Evolutionary conservation across 2,797 vertebrate genomes (phyloP), one percentile per base, ranked within the genome.

Genomic region (Siniperca undulata): DNA sequence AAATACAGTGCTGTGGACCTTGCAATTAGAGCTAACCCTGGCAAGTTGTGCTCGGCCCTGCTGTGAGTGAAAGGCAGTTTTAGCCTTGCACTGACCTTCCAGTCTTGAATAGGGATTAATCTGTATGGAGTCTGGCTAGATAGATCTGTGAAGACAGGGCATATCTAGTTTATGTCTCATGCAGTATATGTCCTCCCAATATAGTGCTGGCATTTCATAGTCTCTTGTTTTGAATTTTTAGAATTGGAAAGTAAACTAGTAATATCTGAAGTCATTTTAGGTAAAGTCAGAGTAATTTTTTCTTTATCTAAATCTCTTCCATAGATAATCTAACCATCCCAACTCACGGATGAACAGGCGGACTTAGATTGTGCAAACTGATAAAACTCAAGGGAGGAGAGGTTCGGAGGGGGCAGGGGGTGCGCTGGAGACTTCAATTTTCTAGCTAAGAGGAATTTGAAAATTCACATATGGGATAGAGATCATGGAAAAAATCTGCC

Each of bases 391-490:
- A 73, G 84, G 85, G 85, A 88, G 80, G 73, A 91, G 86, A 87
- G 78, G 75, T 84, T 77, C 40, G 19, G 69, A 84, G 80, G 86
- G 88, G 90, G 90, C 83, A 92, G 85, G 78, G 74, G 87, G 87
- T 88, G 81, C 78, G 70, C 81, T 84, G 85, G 78, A 91, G 86
- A 87, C 82, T 84, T 95, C 90, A 94, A 94, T 95, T 95, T 95
- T 95, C 94, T 93, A 91, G 90, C 91, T 86, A 93, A 94, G 91
- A 92, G 87, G 85, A 94, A 95, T 94, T 92, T 93, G 85, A 90
- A 93, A 95, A 95, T 94, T 86, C 91, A 92, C 74, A 92, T 82
- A 90, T 86, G 68, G 89, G 82, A 88, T 86, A 87, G 87, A 90
- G 90, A 94, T 95, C 89, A 89, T 27, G 48, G 85, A 77, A 92